Evolutionary conservation across 2,113 vertebrate genomes (phyloP), one percentile per base, ranked within the genome.

Genomic region (Microtus richardsoni): DNA sequence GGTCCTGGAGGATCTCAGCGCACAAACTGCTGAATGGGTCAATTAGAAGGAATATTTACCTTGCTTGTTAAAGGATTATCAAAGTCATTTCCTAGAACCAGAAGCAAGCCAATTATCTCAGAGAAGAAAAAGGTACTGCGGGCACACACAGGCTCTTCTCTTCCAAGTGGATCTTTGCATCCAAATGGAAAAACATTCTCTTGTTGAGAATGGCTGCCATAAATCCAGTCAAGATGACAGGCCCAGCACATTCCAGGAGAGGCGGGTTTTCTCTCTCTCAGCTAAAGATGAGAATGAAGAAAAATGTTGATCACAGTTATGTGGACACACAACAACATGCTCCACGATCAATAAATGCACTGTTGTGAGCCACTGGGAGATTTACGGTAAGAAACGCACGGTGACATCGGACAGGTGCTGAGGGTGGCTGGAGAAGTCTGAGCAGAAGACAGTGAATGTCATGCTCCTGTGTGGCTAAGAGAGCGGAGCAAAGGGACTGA

Each of bases 251-350:
- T 39, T 16, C 17, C 33, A 17, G 33, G 47, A 14, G 66, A 79
- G 54, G 30, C 4, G 11, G 3, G 73, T 10, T 26, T 30, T 70
- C 28, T 16, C 49, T 54, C 17, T 60, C 49, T 47, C 41, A 47
- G 80, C 41, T 58, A 36, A 41, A 47, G 14, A 44, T n/a, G 10
- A 41, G 47, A 73, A 66, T 79, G 54, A 85, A 28, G 73, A 41
- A 66, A 64, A 60, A 80, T 49, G 39, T 58, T 44, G 47, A 28
- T 13, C 54, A 41, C 88, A 66, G 91, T 54, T 36, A 19, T 12
- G 11, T 52, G n/a, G 62, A 26, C 1, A 39, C 30, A 21, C 17
- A 7, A 7, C 4, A 36, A 54, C 30, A 21, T 1, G 1, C 5
- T 39, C 36, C 52, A 47, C 7, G n/a, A 22, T 36, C 33, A 58